Evolutionary conservation across 2,113 vertebrate species (phyloP), one percentile per base, ranked within the genome.

Genomic region (Vimba vimba): DNA sequence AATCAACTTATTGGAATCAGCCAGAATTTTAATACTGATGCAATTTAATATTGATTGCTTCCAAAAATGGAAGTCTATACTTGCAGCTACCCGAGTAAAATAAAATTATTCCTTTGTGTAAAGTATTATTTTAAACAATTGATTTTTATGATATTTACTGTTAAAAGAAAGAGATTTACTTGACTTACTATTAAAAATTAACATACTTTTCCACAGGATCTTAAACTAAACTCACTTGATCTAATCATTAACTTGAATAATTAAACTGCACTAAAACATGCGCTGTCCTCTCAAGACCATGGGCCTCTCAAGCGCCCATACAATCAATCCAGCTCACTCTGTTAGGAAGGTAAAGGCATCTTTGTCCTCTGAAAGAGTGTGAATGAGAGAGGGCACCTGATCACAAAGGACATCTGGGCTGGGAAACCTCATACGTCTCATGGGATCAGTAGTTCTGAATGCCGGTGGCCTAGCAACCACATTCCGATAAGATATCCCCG

Each of bases 351-450:
- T 79, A 85, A 89, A 82, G 19, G 71, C 23, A 64, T 79, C 79
- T 87, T 89, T 87, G 86, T 89, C 77, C 79, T 79, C 39, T 25
- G 50, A 47, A 27, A 52, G 17, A 30, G n/a, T 17, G 39, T 79
- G 64, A 83, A 73, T 81, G 30, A 50, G 82, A 43, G 60, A 82
- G 59, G 64, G 77, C 83, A 87, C 85, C 85, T 86, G 88, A 27
- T 52, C 50, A 84, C 62, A 82, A 73, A 85, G 66, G 71, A 75
- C 71, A 82, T 86, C 52, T 55, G 15, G 36, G 27, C 78, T 74
- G 86, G 88, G 83, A 89, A 89, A 82, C 74, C 64, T 82, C 85
- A 85, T 82, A 84, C 52, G 2, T 87, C 73, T 78, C 62, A 23
- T 78, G 82, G 74, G 77, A 74, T 60, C 50, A 43, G 74, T 47